Percentiles rank a stretch among this genome's conserved stretches.
These are phyloP conservation scores for Erythrolamprus reginae DNA, from an alignment of 2,113 vertebrate species.

Conservation along the genomic window DNA sequence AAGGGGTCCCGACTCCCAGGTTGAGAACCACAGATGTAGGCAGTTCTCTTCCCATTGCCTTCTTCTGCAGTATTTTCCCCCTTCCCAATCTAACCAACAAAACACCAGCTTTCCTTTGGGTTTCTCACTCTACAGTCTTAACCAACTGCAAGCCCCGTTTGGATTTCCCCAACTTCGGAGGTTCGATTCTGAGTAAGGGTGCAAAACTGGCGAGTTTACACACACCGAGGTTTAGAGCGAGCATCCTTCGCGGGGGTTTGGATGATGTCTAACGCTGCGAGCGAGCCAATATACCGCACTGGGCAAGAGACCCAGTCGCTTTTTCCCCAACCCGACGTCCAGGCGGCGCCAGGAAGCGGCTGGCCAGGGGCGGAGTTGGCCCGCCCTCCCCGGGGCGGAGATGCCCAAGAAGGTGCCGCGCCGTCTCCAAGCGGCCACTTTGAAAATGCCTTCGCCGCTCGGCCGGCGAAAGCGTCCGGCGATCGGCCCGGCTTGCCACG, in stretches of 20 bases:
- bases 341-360: constrained; percentile 41
- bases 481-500: background rate
- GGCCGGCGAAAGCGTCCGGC: constrained; percentile 19
- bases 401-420: background rate
- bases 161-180: background rate
- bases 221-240: background rate
- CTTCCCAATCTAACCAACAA: background rate
- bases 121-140: background rate
- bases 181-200: background rate
- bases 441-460: constrained; percentile 7
- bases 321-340: background rate
- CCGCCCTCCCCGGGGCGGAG: background rate
- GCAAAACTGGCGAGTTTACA: background rate
- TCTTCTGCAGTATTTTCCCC: background rate
- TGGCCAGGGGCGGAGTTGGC: constrained; percentile 24
- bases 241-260: background rate
- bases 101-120: background rate
- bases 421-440: constrained; percentile 8
- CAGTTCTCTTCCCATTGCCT: background rate
- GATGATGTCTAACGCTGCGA: background rate
- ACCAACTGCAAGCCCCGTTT: background rate
- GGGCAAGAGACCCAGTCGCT: background rate
- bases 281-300: background rate
- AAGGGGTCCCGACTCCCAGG: too few species aligned
- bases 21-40: too few species aligned